Evolutionary conservation across 1,140 invertebrate genomes (phyloP).

Genomic region (Bactericera cockerelli): DNA sequence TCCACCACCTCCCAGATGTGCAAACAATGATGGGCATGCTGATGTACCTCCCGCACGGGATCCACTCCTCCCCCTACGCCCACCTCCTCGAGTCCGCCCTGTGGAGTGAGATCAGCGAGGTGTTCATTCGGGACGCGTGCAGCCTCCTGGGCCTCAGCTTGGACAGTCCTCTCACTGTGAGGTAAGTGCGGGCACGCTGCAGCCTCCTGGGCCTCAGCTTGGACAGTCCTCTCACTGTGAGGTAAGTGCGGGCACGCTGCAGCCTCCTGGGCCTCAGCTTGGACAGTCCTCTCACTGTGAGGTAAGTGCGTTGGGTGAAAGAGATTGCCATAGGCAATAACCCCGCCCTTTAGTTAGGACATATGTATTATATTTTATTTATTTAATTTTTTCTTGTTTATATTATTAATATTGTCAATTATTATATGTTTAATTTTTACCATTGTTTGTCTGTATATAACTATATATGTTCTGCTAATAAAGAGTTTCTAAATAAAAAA

Average conservation of each 20-base stretch:
- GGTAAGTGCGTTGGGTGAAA: no score
- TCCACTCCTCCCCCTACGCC: slow-evolving; percentile 65
- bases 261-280: slow-evolving; percentile 75
- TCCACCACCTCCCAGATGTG: slow-evolving; percentile 48
- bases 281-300: slow-evolving; percentile 60
- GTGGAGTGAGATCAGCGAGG: slow-evolving; percentile 75
- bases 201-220: slow-evolving; percentile 75
- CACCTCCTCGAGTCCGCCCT: slow-evolving; percentile 58
- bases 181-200: slow-evolving; percentile 57
- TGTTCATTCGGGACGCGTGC: slow-evolving; percentile 87
- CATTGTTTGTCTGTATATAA: no score
- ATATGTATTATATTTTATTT: no score
- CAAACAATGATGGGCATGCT: slow-evolving; percentile 79
- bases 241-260: slow-evolving; percentile 76
- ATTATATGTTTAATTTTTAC: no score
- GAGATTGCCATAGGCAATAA: no score
- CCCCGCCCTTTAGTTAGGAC: no score
- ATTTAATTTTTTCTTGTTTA: no score
- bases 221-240: slow-evolving; percentile 60
- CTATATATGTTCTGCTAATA: no score
- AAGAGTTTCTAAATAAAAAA: no score
- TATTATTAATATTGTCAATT: no score
- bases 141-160: slow-evolving; percentile 75
- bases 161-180: slow-evolving; percentile 60
- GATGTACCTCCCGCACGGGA: slow-evolving; percentile 61